Percentiles rank a stretch among this genome's conserved stretches.
These are phyloP conservation scores for Macroglossus sobrinus DNA, from an alignment of 2,113 vertebrate species.

Conservation along the genomic window DNA sequence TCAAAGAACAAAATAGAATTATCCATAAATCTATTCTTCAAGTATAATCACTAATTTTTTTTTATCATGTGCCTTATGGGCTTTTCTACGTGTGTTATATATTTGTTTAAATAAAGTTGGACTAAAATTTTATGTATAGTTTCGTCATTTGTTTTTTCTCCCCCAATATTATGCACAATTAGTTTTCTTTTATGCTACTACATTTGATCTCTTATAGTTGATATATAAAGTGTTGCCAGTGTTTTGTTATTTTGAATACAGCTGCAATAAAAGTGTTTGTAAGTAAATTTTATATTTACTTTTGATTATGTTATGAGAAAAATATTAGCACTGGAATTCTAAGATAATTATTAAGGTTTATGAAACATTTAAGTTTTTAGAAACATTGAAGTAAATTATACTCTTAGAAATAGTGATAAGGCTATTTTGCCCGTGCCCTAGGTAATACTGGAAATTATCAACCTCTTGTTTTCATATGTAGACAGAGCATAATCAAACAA, in stretches of 20 bases:
- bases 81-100: not conserved
- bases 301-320: not conserved
- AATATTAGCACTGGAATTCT: not conserved
- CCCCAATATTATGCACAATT: not conserved
- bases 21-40: not conserved
- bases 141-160: not conserved
- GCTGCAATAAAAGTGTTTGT: not conserved
- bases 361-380: not conserved
- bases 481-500: not conserved
- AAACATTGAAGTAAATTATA: slow-evolving; percentile 26
- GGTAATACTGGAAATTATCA: not conserved
- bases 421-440: not conserved
- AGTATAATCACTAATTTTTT: not conserved
- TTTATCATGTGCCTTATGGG: not conserved
- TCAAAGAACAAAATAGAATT: not conserved
- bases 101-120: not conserved
- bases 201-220: not conserved
- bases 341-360: not conserved
- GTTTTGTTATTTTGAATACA: not conserved
- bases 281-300: not conserved
- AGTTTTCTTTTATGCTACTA: not conserved
- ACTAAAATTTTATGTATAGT: not conserved
- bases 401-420: not conserved
- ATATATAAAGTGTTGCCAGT: not conserved
- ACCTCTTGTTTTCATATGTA: not conserved